Evolutionary conservation across 2,888 invertebrate species (phyloP), one percentile per base, ranked within the genome.

Genomic region (Synanthedon tipuliformis): DNA sequence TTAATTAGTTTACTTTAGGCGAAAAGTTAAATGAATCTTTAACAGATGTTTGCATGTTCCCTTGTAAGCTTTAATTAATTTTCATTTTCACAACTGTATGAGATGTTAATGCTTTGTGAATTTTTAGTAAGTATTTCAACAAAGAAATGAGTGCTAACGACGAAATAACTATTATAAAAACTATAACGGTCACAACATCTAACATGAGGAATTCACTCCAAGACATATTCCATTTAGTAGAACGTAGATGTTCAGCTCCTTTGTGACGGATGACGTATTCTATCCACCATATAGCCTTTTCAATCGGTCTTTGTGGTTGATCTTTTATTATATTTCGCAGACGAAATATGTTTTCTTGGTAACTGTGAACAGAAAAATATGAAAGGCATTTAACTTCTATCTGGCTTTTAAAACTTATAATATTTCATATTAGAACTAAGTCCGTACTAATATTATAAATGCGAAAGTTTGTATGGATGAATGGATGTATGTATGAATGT

Each of bases 261-360:
- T 69, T 65, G 55, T 81, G 73, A 4, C 79, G 60, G 11, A 82
- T 53, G 11, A 79, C 71, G 56, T 82, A 73, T 56, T 82, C 83
- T 3, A 72, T 78, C 84, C 85, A 85, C 86, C 86, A 86, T 1
- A 87, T 62, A 0, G 80, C 79, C n/a, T 78, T 74, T 3, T 84
- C 75, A 40, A 84, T 48, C 0, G 78, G 68, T 1, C 57, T 54
- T 60, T 77, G 68, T 0, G 81, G 81, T 57, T 80, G 73, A 55
- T 88, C 86, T 3, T 57, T 54, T 60, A 82, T 65, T 5, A 81
- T 34, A 0, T 52, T 51, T 0, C 69, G 61, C 0, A 83, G 57
- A 2, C 55, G 56, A 2, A 48, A 50, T 3, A 75, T 61, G 52
- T 71, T 75, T 5, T 59, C 7, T 13, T 16, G 1, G 48, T 45